phyloP scores from a whole-genome alignment of 2,888 invertebrate genomes.

The Microctonus brassicae region DNA sequence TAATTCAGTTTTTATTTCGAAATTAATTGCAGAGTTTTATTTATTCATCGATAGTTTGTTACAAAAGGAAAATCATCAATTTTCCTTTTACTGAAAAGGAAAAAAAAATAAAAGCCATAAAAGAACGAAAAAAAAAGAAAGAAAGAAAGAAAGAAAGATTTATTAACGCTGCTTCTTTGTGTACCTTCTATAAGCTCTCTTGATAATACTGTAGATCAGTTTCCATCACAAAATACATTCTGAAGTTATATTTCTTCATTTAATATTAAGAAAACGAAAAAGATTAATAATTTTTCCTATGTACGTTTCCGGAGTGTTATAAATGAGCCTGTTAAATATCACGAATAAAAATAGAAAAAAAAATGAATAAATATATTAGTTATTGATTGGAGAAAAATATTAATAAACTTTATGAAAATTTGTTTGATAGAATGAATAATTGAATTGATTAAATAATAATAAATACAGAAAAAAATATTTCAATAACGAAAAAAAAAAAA shows the following conservation, averaged over 20 bases:
- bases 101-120: constrained; percentile 7
- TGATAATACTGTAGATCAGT: constrained; percentile 40
- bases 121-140: neutral
- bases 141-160: too few relatives aligned
- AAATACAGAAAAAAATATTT: too few relatives aligned
- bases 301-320: neutral
- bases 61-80: too few relatives aligned
- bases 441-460: too few relatives aligned
- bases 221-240: constrained; percentile 9
- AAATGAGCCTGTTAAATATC: neutral
- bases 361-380: neutral
- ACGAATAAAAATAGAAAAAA: neutral
- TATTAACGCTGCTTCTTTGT: constrained; percentile 50
- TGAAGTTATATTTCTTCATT: constrained; percentile 14
- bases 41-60: too few relatives aligned
- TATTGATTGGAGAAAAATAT: constrained; percentile 22
- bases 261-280: neutral
- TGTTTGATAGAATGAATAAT: too few relatives aligned
- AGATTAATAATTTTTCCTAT: neutral
- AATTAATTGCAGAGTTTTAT: too few relatives aligned
- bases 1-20: too few relatives aligned
- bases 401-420: constrained; percentile 41
- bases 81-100: constrained; percentile 15
- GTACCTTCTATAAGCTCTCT: constrained; percentile 42
- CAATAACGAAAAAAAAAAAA: too few relatives aligned